Conservation (phyloP, 1,140 invertebrate genomes). For the Drosophila obscura region DNA sequence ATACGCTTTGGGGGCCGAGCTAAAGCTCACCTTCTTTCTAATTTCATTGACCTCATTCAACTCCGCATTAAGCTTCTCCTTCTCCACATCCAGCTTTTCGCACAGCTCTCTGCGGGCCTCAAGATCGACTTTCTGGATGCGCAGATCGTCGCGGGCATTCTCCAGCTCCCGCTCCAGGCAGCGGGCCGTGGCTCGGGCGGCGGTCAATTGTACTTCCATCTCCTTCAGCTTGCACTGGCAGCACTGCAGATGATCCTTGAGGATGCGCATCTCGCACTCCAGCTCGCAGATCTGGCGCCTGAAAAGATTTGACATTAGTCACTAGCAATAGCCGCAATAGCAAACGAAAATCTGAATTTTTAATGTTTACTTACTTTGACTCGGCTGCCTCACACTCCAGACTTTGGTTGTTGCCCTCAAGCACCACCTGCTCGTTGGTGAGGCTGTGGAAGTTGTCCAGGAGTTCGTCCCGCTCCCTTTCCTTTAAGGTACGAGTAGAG, state of each 20-base stretch:
- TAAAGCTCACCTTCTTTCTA: constrained; percentile 67
- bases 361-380: constrained; percentile 70
- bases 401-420: constrained; percentile 88
- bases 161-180: constrained; percentile 64
- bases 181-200: constrained; percentile 33
- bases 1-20: constrained; percentile 6
- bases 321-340: too few relatives aligned
- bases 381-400: constrained; percentile 87
- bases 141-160: constrained; percentile 51
- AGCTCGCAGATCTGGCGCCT: constrained; percentile 74
- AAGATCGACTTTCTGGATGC: constrained; percentile 67
- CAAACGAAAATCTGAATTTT: background rate
- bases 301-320: background rate
- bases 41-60: constrained; percentile 66
- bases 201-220: constrained; percentile 54
- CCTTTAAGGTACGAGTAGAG: constrained; percentile 83
- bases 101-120: constrained; percentile 75
- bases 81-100: constrained; percentile 75
- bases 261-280: constrained; percentile 57
- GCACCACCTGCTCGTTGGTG: constrained; percentile 86
- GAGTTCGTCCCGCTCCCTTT: constrained; percentile 87
- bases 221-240: constrained; percentile 56
- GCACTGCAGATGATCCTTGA: constrained; percentile 61
- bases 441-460: constrained; percentile 87
- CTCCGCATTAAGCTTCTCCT: constrained; percentile 76